Percentiles rank a stretch among this genome's conserved stretches.
phyloP scores from a whole-genome alignment of 2,113 vertebrate genomes.

The Chloroceryle aenea region DNA sequence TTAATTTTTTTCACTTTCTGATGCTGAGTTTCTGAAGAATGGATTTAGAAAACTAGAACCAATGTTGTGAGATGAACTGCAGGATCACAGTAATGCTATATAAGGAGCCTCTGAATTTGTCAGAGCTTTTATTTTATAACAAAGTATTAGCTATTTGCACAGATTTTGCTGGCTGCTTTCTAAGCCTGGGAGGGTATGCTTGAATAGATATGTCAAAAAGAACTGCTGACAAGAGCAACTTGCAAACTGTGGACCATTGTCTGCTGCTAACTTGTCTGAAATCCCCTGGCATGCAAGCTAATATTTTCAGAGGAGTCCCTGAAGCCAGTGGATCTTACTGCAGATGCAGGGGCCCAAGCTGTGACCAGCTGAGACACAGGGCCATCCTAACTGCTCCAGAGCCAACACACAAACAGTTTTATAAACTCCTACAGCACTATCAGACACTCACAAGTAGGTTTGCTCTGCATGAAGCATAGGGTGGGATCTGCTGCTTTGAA shows the following conservation, averaged over 20 bases:
- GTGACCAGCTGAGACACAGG: background rate
- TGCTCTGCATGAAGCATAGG: background rate
- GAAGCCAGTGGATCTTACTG: background rate
- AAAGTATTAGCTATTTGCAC: constrained; percentile 40
- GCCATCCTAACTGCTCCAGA: background rate
- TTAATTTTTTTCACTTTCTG: background rate
- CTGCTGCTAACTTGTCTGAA: constrained; percentile 53
- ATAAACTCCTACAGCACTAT: background rate
- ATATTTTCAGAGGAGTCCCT: background rate
- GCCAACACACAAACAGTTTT: background rate
- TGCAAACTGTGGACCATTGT: constrained; percentile 52
- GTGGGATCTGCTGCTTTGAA: background rate
- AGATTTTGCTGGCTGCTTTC: constrained; percentile 13
- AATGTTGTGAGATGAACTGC: background rate
- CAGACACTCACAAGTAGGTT: background rate
- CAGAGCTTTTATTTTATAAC: constrained; percentile 25
- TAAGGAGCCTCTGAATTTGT: background rate
- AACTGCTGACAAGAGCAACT: constrained; percentile 65
- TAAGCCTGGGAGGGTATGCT: constrained; percentile 42
- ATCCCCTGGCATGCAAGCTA: constrained; percentile 13
- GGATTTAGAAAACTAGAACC: background rate
- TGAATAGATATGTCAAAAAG: constrained; percentile 63
- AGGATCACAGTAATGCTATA: background rate
- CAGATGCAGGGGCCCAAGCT: accelerated
- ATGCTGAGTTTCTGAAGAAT: background rate